A percentile compares a stretch with the other conserved stretches of the same genome.
These are phyloP conservation scores for Thaumetopoea pityocampa DNA, from an alignment of 1,140 invertebrate species.

Conservation along the genomic window DNA sequence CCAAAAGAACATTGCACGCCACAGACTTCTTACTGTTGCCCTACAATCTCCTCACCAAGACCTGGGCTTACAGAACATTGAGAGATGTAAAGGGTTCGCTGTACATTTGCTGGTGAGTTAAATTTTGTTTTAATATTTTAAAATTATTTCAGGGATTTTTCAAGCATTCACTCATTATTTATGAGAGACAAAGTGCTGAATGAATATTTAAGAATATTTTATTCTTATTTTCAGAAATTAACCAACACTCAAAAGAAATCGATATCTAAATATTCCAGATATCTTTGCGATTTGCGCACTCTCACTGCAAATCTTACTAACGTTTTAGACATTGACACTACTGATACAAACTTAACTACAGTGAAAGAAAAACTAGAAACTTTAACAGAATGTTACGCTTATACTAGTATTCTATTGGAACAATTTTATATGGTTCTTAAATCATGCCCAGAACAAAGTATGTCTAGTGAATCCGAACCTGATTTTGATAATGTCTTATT, in stretches of 20 bases:
- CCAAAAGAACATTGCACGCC: slow-evolving; percentile 82
- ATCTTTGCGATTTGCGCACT: slow-evolving; percentile 66
- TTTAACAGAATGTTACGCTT: slow-evolving; percentile 72
- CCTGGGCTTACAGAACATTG: slow-evolving; percentile 86
- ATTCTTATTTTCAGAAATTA: slow-evolving; percentile 58
- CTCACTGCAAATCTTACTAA: slow-evolving; percentile 59
- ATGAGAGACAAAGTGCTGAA: too few species aligned
- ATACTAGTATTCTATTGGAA: slow-evolving; percentile 73
- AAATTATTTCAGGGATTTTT: background rate
- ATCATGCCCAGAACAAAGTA: slow-evolving; percentile 75
- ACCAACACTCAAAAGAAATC: slow-evolving; percentile 73
- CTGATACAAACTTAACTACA: slow-evolving; percentile 36
- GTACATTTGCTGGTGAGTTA: slow-evolving; percentile 73
- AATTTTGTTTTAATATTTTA: too few species aligned
- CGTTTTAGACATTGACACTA: slow-evolving; percentile 53
- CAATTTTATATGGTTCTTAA: slow-evolving; percentile 79
- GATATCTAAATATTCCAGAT: slow-evolving; percentile 68
- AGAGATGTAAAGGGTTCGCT: slow-evolving; percentile 88
- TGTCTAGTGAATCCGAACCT: slow-evolving; percentile 36
- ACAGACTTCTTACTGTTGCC: slow-evolving; percentile 80
- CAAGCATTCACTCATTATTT: background rate
- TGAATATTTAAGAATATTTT: too few species aligned
- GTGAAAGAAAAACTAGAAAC: slow-evolving; percentile 37
- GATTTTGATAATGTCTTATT: slow-evolving; percentile 54
- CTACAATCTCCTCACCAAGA: slow-evolving; percentile 84